These are phyloP conservation scores for Eupithecia subumbrata DNA, from an alignment of 2,888 invertebrate genomes.

Conservation along the genomic window DNA sequence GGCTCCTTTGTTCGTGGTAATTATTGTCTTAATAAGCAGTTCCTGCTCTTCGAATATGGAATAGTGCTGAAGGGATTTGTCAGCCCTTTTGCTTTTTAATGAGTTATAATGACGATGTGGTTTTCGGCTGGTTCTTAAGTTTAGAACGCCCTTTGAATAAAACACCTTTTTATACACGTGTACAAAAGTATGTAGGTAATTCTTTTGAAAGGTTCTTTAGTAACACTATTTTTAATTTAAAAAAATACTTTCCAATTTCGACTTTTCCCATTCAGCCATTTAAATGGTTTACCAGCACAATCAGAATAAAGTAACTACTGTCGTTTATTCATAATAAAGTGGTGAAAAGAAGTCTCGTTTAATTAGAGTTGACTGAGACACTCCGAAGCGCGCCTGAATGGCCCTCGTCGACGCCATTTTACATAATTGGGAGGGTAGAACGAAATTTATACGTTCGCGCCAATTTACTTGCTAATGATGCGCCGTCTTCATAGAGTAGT, in stretches of 20 bases:
- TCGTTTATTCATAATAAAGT: slow-evolving; percentile 82
- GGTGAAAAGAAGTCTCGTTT: slow-evolving; percentile 81
- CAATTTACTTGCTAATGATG: slow-evolving; percentile 84
- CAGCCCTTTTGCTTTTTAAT: slow-evolving; percentile 70
- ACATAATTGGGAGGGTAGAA: slow-evolving; percentile 83
- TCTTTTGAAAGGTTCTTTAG: not conserved
- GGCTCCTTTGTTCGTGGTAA: slow-evolving; percentile 82
- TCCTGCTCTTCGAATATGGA: slow-evolving; percentile 78
- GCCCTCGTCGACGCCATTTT: slow-evolving; percentile 81
- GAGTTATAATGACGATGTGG: slow-evolving; percentile 58
- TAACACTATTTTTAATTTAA: not conserved
- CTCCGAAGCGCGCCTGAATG: slow-evolving; percentile 78
- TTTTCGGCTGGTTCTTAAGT: slow-evolving; percentile 54
- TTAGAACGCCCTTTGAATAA: slow-evolving; percentile 16
- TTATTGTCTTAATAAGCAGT: slow-evolving; percentile 84
- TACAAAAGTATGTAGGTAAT: not conserved
- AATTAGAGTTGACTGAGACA: slow-evolving; percentile 83
- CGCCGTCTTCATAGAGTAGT: slow-evolving; percentile 71
- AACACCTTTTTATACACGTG: not conserved
- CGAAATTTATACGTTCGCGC: slow-evolving; percentile 82
- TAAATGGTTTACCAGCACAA: slow-evolving; percentile 46
- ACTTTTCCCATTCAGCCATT: slow-evolving; percentile 17
- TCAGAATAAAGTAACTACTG: slow-evolving; percentile 64
- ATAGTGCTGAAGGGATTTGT: slow-evolving; percentile 70
- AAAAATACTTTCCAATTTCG: not conserved